Evolutionary conservation across 1,140 invertebrate genomes (phyloP), one percentile per base, ranked within the genome.

Genomic region (Wiebesia pumilae): DNA sequence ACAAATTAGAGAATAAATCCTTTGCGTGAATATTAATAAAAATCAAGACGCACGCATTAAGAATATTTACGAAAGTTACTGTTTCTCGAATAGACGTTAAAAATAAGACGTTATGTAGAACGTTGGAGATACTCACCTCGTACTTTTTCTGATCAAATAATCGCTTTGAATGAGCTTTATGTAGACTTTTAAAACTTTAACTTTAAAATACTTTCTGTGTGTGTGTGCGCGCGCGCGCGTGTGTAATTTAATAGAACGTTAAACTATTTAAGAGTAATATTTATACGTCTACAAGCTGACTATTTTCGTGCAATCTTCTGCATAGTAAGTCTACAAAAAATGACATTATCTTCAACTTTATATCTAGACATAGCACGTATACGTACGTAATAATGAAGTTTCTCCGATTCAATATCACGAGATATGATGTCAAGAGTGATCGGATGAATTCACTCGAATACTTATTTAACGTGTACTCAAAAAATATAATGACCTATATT

Each of bases 401-500:
- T 40, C 24, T 40, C 35, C 35, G 4, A 38, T 38, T 73, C 38
- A 73, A 73, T 73, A 73, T 73, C 24, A 73, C 40, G 10, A 33
- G 24, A 40, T 21, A 40, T 24, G 69, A 73, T 73, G 38, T 73
- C 30, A 35, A 73, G 24, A 73, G 19, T 24, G 40, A 40, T 73
- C 38, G 33, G 21, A 40, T 40, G 16, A 14, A 73, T 73, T 73
- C 6, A 21, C 24, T 73, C 35, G 0, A 40, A 40, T 40, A 40
- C 4, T 40, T 6, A 33, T 40, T 40, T 40, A 40, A 73, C 35
- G 38, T 24, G 10, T 33, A 73, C 21, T 40, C 14, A 19, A 73
- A 73, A 38, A 73, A 73, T 40, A 40, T 27, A 62, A 62, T 73
- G 69, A 73, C 69, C 69, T 73, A 73, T 27, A 73, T 73, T 40